Evolutionary conservation across 2,888 invertebrate genomes (phyloP), one percentile per base, ranked within the genome.

Genomic region (Micoletzkya japonica): DNA sequence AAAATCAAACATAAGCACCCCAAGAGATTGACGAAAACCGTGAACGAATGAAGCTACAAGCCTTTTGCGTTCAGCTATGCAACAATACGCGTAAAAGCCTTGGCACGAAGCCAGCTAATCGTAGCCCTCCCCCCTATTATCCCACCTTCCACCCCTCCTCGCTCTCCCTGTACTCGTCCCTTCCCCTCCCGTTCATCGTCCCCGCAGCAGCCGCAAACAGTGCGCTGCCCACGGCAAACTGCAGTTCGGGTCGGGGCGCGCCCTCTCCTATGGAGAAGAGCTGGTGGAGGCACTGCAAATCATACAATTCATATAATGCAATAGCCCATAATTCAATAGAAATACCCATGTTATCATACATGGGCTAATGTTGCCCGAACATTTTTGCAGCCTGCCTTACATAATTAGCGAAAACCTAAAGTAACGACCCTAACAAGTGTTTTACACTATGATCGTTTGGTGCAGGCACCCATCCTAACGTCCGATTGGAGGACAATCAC

Each of bases 231-330:
- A 79, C 80, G 17, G 72, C 70, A 56, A 80, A 66, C 61, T 80
- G 80, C 1, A 80, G 70, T 50, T 78, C 80, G 6, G 78, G 76
- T 68, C 78, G 79, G n/a, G 79, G 79, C 3, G 80, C 78, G 3
- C 79, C 80, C 30, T 75, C 75, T 20, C 78, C 79, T 49, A 78
- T 71, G 1, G 71, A 60, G 54, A 69, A 72, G 10, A 80, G 72
- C 24, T 73, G 63, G 4, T 57, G 37, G 2, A 32, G n/a, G 3
- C 67, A 57, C 59, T 63, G 60, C 10, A 64, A 61, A 30, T n/a
- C 20, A n/a, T 4, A 24, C n/a, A 54, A 26, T 54, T 3, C n/a
- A 2, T 39, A 4, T 32, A n/a, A n/a, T n/a, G n/a, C n/a, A n/a
- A n/a, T n/a, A n/a, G 28, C 44, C 34, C 50, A 49, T n/a, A 28